Evolutionary conservation across 1,140 invertebrate genomes (phyloP), one percentile per base, ranked within the genome.

Genomic region (Lordiphosa stackelbergi): DNA sequence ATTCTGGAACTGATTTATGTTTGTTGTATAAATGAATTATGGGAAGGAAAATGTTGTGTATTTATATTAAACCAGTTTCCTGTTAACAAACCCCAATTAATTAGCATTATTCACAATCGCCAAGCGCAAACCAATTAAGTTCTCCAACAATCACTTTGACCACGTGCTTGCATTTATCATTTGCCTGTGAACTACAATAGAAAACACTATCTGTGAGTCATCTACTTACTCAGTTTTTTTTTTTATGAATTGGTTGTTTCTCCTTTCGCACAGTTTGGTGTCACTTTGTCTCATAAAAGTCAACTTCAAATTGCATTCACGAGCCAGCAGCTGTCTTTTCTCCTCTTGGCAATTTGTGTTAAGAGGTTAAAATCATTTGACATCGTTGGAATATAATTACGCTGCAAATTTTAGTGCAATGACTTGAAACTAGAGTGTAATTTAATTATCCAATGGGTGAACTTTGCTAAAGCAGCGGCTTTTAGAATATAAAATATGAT

Each of bases 331-430:
- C 48, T 51, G 35, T 51, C 36, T 38, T 24, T 38, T 28, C 48
- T 51, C 35, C 36, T 51, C 48, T 51, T 40, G 35, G 36, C 53
- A 53, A 66, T 81, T 60, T 51, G 66, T 63, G 66, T 54, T 45
- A 79, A 71, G 75, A 74, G 74, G 74, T 79, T 74, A 68, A 81
- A 71, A 46, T 55, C 58, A 75, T 71, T 81, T 79, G 66, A 79
- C 75, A 79, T 70, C 66, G 64, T 71, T 60, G 71, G 55, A 61
- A 64, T 68, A 58, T 62, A 79, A 79, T 78, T 81, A 70, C 55
- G 49, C 42, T 54, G 64, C 59, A 81, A 11, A 52, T 64, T 62
- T 66, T 62, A 66, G 34, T 51, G 31, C 42, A 45, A 37, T 40
- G 55, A 53, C 60, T 62, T 24, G 22, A 51, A 41, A 56, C 34